These are phyloP conservation scores for Falco concolor DNA, from an alignment of 2,797 vertebrate genomes.

Conservation along the genomic window DNA sequence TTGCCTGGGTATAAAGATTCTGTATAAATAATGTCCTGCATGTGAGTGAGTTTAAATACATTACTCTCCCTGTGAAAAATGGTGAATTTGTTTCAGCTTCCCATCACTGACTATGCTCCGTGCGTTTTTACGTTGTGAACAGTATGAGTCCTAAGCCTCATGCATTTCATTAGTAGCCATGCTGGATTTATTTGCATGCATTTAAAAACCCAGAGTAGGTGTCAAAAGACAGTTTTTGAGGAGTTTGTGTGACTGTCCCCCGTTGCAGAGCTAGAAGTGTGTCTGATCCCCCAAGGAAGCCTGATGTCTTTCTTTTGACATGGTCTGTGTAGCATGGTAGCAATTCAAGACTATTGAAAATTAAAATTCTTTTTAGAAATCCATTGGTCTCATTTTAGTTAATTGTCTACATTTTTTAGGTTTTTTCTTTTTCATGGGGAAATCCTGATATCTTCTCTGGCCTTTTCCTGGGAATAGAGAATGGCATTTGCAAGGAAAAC, in stretches of 20 bases:
- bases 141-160: neutral
- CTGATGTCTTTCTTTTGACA: neutral
- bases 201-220: neutral
- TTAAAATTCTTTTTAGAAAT: neutral
- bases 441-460: neutral
- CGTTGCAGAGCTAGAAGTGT: neutral
- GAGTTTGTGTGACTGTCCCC: neutral
- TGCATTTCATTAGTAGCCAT: neutral
- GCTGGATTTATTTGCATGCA: neutral
- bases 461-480: neutral
- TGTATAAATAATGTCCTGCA: neutral
- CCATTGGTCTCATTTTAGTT: neutral
- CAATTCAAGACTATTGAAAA: neutral
- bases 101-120: neutral
- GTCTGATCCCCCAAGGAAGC: neutral
- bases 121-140: neutral
- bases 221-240: neutral
- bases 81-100: neutral
- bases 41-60: neutral
- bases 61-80: neutral
- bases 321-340: neutral
- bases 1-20: neutral
- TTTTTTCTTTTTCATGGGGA: neutral
- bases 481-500: neutral
- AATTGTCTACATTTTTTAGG: neutral